These are phyloP conservation scores for Tetanocera ferruginea DNA, from an alignment of 2,888 invertebrate species.

Conservation along the genomic window DNA sequence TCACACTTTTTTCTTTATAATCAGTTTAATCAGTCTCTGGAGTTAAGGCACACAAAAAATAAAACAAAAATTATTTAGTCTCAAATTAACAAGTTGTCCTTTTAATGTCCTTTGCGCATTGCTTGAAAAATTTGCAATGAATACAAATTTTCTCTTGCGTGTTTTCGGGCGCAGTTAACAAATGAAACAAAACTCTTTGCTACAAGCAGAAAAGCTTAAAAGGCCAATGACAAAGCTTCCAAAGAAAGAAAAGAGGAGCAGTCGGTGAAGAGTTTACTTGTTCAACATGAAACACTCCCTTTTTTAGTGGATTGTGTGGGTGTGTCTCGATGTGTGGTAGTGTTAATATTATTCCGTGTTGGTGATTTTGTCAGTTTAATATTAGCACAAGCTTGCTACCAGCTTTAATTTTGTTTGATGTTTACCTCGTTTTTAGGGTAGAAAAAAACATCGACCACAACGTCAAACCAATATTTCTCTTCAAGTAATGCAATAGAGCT, in stretches of 20 bases:
- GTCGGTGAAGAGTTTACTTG: not conserved
- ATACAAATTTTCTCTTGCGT: not conserved
- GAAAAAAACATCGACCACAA: not conserved
- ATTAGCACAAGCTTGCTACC: too few species aligned
- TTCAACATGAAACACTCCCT: constrained; percentile 10
- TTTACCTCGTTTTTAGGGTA: not conserved
- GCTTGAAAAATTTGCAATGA: not conserved
- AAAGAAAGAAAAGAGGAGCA: not conserved
- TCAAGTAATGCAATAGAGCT: too few species aligned
- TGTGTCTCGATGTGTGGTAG: not conserved
- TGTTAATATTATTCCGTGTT: not conserved
- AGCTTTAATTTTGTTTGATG: not conserved
- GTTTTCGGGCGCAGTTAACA: not conserved
- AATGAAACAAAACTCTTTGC: not conserved
- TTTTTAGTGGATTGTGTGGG: not conserved
- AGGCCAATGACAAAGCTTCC: not conserved
- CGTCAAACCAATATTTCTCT: too few species aligned
- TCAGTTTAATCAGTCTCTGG: too few species aligned
- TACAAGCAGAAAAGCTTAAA: not conserved
- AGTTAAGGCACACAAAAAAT: too few species aligned
- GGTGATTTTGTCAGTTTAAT: not conserved
- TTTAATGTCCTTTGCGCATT: constrained; percentile 40
- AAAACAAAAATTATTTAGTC: too few species aligned
- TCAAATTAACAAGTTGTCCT: too few species aligned
- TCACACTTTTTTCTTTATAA: too few species aligned